Evolutionary conservation across 2,113 vertebrate species (phyloP), one percentile per base, ranked within the genome.

Genomic region (Planiliza haematocheilus): DNA sequence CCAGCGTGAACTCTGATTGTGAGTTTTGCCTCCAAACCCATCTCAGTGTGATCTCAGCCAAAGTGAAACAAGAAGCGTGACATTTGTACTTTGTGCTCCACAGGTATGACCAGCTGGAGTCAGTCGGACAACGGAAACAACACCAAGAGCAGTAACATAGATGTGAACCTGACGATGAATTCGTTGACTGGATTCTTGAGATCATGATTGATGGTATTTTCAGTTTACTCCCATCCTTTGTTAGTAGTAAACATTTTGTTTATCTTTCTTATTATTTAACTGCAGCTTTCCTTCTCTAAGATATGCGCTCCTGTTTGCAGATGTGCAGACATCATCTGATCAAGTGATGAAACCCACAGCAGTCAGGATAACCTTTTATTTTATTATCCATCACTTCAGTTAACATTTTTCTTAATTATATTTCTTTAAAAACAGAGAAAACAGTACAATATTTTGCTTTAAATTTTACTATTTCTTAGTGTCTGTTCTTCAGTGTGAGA

Each of bases 61-160:
- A n/a, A 1, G 0, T 5, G 1, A 13, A 14, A 38, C 0, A 36
- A 24, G 10, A 12, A 41, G 18, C 7, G 1, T 4, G 12, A 36
- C 11, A 18, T 24, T 20, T 34, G 12, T 10, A 16, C 46, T 24
- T 37, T 71, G 60, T 14, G 7, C 46, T 59, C 14, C 13, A 4
- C 53, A 78, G 61, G 48, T 66, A 30, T 41, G 55, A 0, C 10
- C 48, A 79, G 30, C 68, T 55, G 76, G n/a, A 24, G 9, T 41
- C 55, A 11, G 34, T 55, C 68, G 20, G 10, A 13, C 3, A 7
- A 6, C 62, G 60, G 21, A 4, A 17, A 52, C 37, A 52, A 7
- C 5, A 4, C 8, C 52, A 68, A 16, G n/a, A 34, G 36, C 64
- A 67, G 30, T 5, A 20, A 30, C 24, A 10, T 38, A 18, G 39